Percentiles rank a stretch among this genome's conserved stretches.
Conservation (phyloP, 1,140 invertebrate genomes). For the Orchestia grillus region DNA sequence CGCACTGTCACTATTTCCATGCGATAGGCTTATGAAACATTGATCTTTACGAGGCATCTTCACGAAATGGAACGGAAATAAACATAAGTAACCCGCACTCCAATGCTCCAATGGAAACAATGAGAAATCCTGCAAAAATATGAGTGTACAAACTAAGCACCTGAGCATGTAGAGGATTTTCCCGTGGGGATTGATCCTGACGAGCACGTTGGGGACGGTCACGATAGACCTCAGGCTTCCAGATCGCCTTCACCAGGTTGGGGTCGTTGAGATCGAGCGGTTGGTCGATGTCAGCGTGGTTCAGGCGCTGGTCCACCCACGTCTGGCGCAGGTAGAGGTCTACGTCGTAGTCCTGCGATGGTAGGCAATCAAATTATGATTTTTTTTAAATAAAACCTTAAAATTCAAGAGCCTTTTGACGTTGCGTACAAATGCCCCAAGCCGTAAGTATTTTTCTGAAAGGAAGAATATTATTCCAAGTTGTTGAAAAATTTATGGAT, state of each 20-base stretch:
- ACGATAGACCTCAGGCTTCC: constrained; percentile 80
- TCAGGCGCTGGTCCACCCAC: constrained; percentile 75
- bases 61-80: not conserved
- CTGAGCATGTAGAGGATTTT: constrained; percentile 59
- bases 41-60: too few species aligned
- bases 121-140: not conserved
- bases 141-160: not conserved
- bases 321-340: constrained; percentile 76
- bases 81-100: not conserved
- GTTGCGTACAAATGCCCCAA: too few species aligned
- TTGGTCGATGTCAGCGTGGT: constrained; percentile 73
- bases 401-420: too few species aligned
- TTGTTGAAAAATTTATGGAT: too few species aligned
- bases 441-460: too few species aligned
- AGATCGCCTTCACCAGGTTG: constrained; percentile 76
- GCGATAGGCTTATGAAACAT: too few species aligned
- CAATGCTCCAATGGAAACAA: not conserved
- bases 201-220: constrained; percentile 79
- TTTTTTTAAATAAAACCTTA: not conserved
- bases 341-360: constrained; percentile 75
- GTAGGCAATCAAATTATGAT: not conserved
- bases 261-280: constrained; percentile 76
- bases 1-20: too few species aligned
- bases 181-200: constrained; percentile 71
- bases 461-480: too few species aligned